These are phyloP conservation scores for Calcarius lapponicus DNA, from an alignment of 2,797 vertebrate genomes.

Conservation along the genomic window DNA sequence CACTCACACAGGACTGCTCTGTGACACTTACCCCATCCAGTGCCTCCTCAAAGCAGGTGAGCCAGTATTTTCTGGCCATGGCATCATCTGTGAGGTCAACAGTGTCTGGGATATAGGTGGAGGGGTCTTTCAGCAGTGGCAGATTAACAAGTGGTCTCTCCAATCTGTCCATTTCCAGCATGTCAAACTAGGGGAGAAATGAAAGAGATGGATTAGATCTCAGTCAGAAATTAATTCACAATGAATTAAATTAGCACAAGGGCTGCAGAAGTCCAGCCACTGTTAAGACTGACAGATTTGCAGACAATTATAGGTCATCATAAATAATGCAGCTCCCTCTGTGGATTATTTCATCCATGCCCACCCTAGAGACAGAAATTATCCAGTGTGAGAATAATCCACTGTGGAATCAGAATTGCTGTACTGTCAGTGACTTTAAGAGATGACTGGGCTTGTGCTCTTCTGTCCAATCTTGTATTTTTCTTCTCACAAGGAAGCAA, in stretches of 20 bases:
- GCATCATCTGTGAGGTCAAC: slow-evolving; percentile 93
- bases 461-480: background rate
- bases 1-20: too few relatives aligned
- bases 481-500: background rate
- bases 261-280: background rate
- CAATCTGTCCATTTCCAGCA: slow-evolving; percentile 97
- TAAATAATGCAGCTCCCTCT: background rate
- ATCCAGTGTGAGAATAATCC: background rate
- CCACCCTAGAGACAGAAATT: background rate
- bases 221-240: background rate
- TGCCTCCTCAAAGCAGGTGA: slow-evolving; percentile 95
- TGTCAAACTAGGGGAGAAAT: slow-evolving; percentile 85
- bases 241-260: background rate
- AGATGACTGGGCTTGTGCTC: background rate
- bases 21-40: slow-evolving; percentile 87
- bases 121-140: slow-evolving; percentile 90
- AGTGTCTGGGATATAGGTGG: slow-evolving; percentile 94
- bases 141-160: slow-evolving; percentile 93
- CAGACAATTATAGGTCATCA: background rate
- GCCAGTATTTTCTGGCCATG: slow-evolving; percentile 94
- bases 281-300: background rate
- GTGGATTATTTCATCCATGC: background rate
- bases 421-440: background rate
- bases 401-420: background rate
- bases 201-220: background rate